These are phyloP conservation scores for Sporophila hypoxantha DNA, from an alignment of 2,113 vertebrate genomes.

Conservation along the genomic window DNA sequence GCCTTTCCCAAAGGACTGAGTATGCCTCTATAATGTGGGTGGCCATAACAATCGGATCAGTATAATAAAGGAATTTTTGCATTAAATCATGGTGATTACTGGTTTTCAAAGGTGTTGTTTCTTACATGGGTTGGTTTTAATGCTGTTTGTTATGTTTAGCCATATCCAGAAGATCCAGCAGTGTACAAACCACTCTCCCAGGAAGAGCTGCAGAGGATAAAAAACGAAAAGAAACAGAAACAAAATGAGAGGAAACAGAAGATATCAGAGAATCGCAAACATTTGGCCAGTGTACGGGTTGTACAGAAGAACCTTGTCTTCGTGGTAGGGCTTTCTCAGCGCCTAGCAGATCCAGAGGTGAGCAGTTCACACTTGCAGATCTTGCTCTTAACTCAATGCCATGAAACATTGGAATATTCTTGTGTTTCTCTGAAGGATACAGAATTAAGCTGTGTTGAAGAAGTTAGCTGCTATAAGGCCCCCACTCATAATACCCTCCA, in stretches of 20 bases:
- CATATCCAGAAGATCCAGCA: constrained; percentile 97
- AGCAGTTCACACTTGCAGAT: constrained; percentile 2
- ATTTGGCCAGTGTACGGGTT: constrained; percentile 95
- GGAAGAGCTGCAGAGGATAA: constrained; percentile 99
- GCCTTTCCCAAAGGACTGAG: not conserved
- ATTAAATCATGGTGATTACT: not conserved
- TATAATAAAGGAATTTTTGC: not conserved
- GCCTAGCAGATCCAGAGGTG: constrained; percentile 95
- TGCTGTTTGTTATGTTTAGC: constrained; percentile 71
- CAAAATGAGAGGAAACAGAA: constrained; percentile 99
- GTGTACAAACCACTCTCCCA: constrained; percentile 99
- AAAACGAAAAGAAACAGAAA: constrained; percentile 99
- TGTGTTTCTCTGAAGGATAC: not conserved
- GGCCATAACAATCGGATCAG: not conserved
- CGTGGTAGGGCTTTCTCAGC: constrained; percentile 94
- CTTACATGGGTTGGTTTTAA: not conserved
- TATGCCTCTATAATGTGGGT: not conserved
- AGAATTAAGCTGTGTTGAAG: not conserved
- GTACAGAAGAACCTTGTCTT: constrained; percentile 98
- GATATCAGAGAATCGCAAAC: constrained; percentile 98
- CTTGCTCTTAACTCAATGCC: not conserved
- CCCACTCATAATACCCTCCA: no score
- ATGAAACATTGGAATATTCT: not conserved
- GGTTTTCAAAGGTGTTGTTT: not conserved
- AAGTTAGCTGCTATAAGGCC: not conserved